These are phyloP conservation scores for Oryzias celebensis DNA, from an alignment of 2,113 vertebrate genomes.

Conservation along the genomic window DNA sequence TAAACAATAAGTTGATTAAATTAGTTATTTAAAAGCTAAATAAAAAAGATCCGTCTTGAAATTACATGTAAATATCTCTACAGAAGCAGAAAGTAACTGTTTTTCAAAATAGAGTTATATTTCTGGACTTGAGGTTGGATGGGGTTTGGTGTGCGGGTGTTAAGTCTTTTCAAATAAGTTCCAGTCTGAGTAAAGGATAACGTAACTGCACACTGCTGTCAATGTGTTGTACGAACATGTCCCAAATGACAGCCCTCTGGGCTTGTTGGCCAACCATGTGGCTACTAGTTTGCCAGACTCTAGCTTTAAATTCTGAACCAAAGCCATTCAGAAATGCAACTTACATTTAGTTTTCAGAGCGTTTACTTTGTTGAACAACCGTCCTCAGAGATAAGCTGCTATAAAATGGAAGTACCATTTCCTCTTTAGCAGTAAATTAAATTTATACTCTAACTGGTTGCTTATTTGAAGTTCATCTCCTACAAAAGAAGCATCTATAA, in stretches of 20 bases:
- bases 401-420: slow-evolving; percentile 46
- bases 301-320: slow-evolving; percentile 42
- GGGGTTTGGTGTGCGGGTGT: slow-evolving; percentile 22
- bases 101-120: slow-evolving; percentile 55
- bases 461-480: slow-evolving; percentile 8
- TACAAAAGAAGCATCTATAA: background rate
- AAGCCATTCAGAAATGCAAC: slow-evolving; percentile 7
- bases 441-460: background rate
- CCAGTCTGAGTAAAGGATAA: slow-evolving; percentile 7
- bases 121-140: slow-evolving; percentile 34
- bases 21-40: no score
- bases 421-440: slow-evolving; percentile 35
- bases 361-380: slow-evolving; percentile 2
- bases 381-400: slow-evolving; percentile 34
- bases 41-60: slow-evolving; percentile 11
- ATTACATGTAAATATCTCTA: slow-evolving; percentile 32
- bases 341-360: background rate
- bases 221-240: slow-evolving; percentile 51
- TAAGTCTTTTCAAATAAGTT: slow-evolving; percentile 36
- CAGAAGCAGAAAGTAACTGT: slow-evolving; percentile 13
- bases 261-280: slow-evolving; percentile 11
- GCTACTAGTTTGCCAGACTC: slow-evolving; percentile 18
- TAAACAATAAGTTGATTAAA: no score
- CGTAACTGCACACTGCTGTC: slow-evolving; percentile 19
- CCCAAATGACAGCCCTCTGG: slow-evolving; percentile 33